phyloP scores from a whole-genome alignment of 2,113 vertebrate species.

The Mugil cephalus region DNA sequence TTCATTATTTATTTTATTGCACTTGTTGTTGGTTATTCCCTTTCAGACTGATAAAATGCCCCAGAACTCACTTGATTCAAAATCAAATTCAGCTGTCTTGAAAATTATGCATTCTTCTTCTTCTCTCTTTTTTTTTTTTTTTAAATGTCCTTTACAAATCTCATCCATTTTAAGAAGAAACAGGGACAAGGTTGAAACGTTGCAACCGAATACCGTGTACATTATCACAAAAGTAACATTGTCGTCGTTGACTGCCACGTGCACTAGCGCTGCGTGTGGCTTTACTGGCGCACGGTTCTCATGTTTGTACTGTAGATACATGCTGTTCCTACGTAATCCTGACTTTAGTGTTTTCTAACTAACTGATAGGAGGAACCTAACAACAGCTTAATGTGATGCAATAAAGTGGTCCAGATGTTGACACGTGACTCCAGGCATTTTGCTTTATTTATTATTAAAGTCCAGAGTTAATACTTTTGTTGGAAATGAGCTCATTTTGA shows the following conservation, averaged over 20 bases:
- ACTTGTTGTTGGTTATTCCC: constrained; percentile 37
- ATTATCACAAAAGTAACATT: constrained; percentile 12
- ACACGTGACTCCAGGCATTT: constrained; percentile 9
- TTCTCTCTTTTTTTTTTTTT: no score
- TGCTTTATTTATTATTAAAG: no score
- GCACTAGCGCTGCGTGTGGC: constrained; percentile 40
- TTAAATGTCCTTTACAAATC: no score
- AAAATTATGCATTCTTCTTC: background rate
- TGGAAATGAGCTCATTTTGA: no score
- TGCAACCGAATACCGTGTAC: constrained; percentile 33
- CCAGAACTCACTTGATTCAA: background rate
- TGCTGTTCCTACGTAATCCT: constrained; percentile 42
- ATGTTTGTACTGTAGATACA: constrained; percentile 60
- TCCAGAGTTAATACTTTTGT: no score
- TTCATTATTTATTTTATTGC: constrained; percentile 77
- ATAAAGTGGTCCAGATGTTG: constrained; percentile 72
- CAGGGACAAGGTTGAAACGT: constrained; percentile 21
- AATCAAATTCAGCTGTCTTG: constrained; percentile 15
- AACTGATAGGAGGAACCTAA: constrained; percentile 71
- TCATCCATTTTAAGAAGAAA: constrained; percentile 23
- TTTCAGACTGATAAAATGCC: constrained; percentile 16
- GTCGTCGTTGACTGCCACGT: constrained; percentile 23
- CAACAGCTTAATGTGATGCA: constrained; percentile 68
- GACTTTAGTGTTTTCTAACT: constrained; percentile 61
- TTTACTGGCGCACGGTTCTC: constrained; percentile 29